These are phyloP conservation scores for Hylaeus anthracinus DNA, from an alignment of 1,140 invertebrate genomes.

Conservation along the genomic window DNA sequence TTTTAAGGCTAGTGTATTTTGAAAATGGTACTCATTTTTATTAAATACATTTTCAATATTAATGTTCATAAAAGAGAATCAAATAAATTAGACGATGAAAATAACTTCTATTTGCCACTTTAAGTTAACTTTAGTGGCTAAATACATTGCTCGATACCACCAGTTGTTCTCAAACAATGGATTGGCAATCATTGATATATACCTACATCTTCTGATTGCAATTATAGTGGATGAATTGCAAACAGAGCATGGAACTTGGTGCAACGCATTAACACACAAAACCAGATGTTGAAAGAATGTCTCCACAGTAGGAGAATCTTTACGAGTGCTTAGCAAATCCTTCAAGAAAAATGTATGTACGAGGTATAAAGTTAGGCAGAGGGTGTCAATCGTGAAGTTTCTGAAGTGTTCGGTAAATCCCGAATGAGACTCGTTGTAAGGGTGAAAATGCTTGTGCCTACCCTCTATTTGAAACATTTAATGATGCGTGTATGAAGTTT, in stretches of 20 bases:
- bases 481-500: neutral
- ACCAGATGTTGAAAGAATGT: neutral
- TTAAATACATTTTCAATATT: too few species aligned
- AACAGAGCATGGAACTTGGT: neutral
- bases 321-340: neutral
- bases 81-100: too few species aligned
- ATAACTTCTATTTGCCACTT: too few species aligned
- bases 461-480: neutral
- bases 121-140: too few species aligned
- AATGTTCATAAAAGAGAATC: too few species aligned
- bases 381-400: slow-evolving; percentile 7
- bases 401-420: neutral
- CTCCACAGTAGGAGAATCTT: neutral
- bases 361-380: neutral
- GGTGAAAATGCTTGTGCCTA: neutral
- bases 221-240: slow-evolving; percentile 11
- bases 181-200: slow-evolving; percentile 4
- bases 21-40: too few species aligned
- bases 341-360: neutral
- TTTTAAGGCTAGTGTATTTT: too few species aligned
- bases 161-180: too few species aligned
- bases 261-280: neutral
- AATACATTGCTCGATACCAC: too few species aligned
- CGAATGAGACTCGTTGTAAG: neutral
- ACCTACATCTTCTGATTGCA: neutral